These are phyloP conservation scores for Catharus ustulatus DNA, from an alignment of 2,797 vertebrate species.

Conservation along the genomic window DNA sequence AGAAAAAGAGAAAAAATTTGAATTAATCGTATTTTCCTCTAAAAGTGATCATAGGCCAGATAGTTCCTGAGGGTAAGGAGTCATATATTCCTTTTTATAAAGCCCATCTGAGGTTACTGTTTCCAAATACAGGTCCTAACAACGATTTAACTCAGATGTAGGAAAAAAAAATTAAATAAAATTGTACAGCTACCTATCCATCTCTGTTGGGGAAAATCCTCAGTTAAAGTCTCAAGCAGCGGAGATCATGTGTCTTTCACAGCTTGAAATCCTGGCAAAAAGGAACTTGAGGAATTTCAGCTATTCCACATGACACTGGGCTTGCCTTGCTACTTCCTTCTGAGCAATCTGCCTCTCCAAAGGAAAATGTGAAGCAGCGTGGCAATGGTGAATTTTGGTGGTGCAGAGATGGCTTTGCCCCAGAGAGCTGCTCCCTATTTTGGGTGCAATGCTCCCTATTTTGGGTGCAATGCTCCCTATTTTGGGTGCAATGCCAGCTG, in stretches of 20 bases:
- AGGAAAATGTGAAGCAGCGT: not conserved
- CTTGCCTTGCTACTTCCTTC: constrained; percentile 37
- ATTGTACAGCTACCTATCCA: constrained; percentile 42
- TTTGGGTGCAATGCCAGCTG: not conserved
- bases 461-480: not conserved
- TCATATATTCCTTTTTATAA: constrained; percentile 11
- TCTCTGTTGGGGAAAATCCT: constrained; percentile 52
- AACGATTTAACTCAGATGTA: constrained; percentile 7
- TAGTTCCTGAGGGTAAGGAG: not conserved
- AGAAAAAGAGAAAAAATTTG: not conserved
- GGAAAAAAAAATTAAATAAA: not conserved
- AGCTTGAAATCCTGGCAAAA: constrained; percentile 69
- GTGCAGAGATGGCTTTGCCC: not conserved
- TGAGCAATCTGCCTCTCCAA: not conserved
- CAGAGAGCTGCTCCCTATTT: not conserved
- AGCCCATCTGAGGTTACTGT: not conserved
- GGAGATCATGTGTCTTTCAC: constrained; percentile 65
- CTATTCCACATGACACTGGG: constrained; percentile 59
- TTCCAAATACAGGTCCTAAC: constrained; percentile 4
- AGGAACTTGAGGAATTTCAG: constrained; percentile 68
- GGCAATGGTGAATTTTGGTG: not conserved
- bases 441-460: not conserved
- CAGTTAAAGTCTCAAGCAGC: constrained; percentile 11
- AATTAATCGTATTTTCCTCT: not conserved
- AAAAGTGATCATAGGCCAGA: not conserved